These are phyloP conservation scores for Spodoptera litura DNA, from an alignment of 1,140 invertebrate species.

Conservation along the genomic window DNA sequence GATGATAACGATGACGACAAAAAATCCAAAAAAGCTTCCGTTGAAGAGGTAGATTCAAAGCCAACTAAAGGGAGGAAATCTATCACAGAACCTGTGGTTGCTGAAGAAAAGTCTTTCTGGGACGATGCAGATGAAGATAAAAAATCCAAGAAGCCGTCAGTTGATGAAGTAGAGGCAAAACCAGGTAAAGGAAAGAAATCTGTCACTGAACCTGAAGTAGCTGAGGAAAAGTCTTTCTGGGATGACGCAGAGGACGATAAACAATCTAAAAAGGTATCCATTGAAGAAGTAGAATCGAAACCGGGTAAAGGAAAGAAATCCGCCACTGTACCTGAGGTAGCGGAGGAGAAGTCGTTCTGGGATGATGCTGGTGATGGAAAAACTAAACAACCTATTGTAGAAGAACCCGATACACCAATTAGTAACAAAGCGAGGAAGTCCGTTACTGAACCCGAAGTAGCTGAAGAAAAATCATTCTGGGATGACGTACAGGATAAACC, in stretches of 20 bases:
- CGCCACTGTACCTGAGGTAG: slow-evolving; percentile 57
- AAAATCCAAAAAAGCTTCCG: slow-evolving; percentile 54
- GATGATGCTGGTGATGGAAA: slow-evolving; percentile 59
- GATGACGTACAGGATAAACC: slow-evolving; percentile 69
- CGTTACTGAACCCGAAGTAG: slow-evolving; percentile 66
- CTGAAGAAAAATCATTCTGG: slow-evolving; percentile 79
- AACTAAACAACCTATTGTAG: slow-evolving; percentile 56
- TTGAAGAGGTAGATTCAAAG: slow-evolving; percentile 54
- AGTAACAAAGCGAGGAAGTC: slow-evolving; percentile 62
- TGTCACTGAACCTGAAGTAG: slow-evolving; percentile 58
- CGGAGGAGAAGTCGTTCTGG: slow-evolving; percentile 62
- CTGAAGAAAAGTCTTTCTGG: slow-evolving; percentile 72
- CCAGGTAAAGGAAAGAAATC: slow-evolving; percentile 55
- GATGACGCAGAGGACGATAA: slow-evolving; percentile 60
- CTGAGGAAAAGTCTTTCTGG: slow-evolving; percentile 63
- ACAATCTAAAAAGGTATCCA: slow-evolving; percentile 54
- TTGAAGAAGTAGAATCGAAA: slow-evolving; percentile 54
- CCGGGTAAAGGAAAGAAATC: slow-evolving; percentile 55
- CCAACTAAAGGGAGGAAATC: slow-evolving; percentile 56
- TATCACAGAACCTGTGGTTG: slow-evolving; percentile 61
- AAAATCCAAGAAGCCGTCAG: slow-evolving; percentile 54
- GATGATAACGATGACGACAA: slow-evolving; percentile 59
- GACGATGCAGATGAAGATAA: slow-evolving; percentile 58
- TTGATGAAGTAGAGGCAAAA: slow-evolving; percentile 54
- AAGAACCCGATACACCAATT: slow-evolving; percentile 56